phyloP scores from a whole-genome alignment of 1,140 invertebrate species.

The Aphaenogaster ashmeadi region DNA sequence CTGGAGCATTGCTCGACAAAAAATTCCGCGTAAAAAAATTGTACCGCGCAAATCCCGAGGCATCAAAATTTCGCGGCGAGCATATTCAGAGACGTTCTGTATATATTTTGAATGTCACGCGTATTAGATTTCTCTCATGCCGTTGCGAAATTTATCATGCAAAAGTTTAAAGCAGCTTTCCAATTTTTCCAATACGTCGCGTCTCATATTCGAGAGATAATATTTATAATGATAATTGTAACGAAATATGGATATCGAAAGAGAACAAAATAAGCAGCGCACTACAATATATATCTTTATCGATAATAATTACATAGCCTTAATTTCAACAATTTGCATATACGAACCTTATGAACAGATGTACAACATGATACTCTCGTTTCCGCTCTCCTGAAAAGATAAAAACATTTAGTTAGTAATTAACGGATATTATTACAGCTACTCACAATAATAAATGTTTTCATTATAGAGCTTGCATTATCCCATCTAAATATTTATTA shows the following conservation, averaged over 20 bases:
- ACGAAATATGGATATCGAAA: neutral
- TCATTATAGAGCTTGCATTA: slow-evolving; percentile 22
- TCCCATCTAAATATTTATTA: slow-evolving; percentile 33
- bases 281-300: neutral
- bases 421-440: slow-evolving; percentile 26
- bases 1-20: slow-evolving; percentile 43
- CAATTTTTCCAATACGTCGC: slow-evolving; percentile 9
- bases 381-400: neutral
- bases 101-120: slow-evolving; percentile 2
- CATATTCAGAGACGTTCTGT: neutral
- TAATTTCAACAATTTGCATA: slow-evolving; percentile 23
- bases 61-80: slow-evolving; percentile 22
- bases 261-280: neutral
- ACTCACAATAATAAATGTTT: slow-evolving; percentile 24
- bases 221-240: slow-evolving; percentile 14
- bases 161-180: neutral
- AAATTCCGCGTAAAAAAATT: slow-evolving; percentile 34
- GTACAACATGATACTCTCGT: neutral
- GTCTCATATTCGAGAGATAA: neutral
- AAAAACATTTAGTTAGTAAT: slow-evolving; percentile 51
- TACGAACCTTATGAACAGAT: neutral
- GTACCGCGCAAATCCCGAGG: slow-evolving; percentile 2
- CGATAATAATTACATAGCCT: neutral
- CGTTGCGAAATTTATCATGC: slow-evolving; percentile 7
- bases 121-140: slow-evolving; percentile 18